Evolutionary conservation across 1,140 invertebrate genomes (phyloP).

Genomic region (Venustaconcha ellipsiformis): DNA sequence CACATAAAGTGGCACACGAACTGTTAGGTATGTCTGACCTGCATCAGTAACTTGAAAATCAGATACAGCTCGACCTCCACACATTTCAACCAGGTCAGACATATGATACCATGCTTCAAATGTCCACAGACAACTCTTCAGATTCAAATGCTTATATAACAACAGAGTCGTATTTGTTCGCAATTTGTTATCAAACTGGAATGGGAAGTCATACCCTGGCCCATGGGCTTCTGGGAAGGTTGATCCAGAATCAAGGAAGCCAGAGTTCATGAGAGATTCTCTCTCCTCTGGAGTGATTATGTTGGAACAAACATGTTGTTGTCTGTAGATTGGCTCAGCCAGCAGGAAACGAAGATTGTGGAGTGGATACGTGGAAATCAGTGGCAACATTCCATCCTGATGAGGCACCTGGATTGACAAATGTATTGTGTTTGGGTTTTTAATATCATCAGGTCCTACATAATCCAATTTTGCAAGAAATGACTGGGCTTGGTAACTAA

Average conservation of each 20-base stretch:
- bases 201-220: constrained; percentile 52
- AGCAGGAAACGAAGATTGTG: constrained; percentile 69
- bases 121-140: constrained; percentile 70
- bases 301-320: constrained; percentile 72
- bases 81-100: constrained; percentile 70
- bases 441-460: constrained; percentile 61
- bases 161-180: constrained; percentile 62
- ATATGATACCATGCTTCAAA: constrained; percentile 72
- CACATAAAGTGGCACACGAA: constrained; percentile 70
- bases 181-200: constrained; percentile 62
- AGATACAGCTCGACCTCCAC: constrained; percentile 69
- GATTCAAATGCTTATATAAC: constrained; percentile 70
- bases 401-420: constrained; percentile 70
- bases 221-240: constrained; percentile 22
- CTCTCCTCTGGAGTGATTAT: constrained; percentile 59
- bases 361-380: constrained; percentile 71
- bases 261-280: constrained; percentile 43
- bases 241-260: constrained; percentile 56
- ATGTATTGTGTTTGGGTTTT: constrained; percentile 69
- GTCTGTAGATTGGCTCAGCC: constrained; percentile 67
- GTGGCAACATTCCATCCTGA: constrained; percentile 70
- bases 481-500: constrained; percentile 67
- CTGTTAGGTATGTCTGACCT: constrained; percentile 68
- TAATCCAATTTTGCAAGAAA: constrained; percentile 70
- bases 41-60: constrained; percentile 67